Evolutionary conservation across 2,113 vertebrate genomes (phyloP), one percentile per base, ranked within the genome.

Genomic region (Vulpes ferrilata): DNA sequence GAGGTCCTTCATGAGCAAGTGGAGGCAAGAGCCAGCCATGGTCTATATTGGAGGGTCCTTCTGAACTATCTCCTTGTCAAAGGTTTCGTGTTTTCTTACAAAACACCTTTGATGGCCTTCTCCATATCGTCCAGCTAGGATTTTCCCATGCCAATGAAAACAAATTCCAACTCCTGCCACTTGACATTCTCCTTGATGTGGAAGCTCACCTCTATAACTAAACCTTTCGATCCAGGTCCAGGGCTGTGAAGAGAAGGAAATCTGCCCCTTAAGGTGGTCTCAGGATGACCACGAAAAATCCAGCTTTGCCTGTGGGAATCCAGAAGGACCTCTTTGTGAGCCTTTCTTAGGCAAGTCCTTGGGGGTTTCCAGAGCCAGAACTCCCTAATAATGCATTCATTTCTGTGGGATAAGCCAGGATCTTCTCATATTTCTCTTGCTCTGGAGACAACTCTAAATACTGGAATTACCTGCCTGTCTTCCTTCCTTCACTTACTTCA

Each of bases 101-200:
- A 86, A 91, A 64, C 3, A 59, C 51, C 17, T 43, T 79, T 30
- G 30, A 27, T 27, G 62, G 25, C 78, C 43, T 69, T 76, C 22
- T 76, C 53, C 43, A 32, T 1, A 11, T 89, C 20, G 90, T 30
- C 83, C 48, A 38, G 62, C 73, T n/a, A 57, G 38, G 32, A 65
- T 69, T 92, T 93, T 65, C 43, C 35, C 43, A 23, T 13, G 85
- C 79, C 85, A 93, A 48, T n/a, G 51, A 82, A 94, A 60, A 82
- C 27, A 88, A 89, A 81, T 22, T 27, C 69, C 48, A 74, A 35
- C 19, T 65, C 64, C 81, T 57, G n/a, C 6, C 30, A 5, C 30
- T 95, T 69, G 80, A 59, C 17, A 20, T 3, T 71, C 2, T 53
- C n/a, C 51, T 95, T 57, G 12, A 91, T 3, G 30, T 16, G 65